Conservation (phyloP, 2,888 invertebrate species). For the Orthosia gracilis region DNA sequence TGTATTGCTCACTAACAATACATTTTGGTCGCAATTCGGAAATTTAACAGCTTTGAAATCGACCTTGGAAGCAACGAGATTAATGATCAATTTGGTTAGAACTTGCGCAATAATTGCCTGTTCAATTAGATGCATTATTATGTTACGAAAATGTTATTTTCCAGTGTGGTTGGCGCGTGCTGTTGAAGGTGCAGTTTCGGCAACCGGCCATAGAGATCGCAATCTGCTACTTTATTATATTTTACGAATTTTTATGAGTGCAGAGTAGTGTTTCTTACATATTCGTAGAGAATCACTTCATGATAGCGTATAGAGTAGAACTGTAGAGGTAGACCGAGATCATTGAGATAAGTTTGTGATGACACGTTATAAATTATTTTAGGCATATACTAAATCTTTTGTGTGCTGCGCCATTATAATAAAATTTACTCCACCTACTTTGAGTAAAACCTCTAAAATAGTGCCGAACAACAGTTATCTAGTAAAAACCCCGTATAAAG, state of each 20-base stretch:
- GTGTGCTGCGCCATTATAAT: neutral
- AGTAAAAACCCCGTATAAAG: conserved; percentile 10
- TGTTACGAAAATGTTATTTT: conserved; percentile 63
- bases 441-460: conserved; percentile 2
- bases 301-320: neutral
- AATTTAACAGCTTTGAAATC: conserved; percentile 71
- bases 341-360: conserved; percentile 9
- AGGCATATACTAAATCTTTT: neutral
- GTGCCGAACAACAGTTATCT: conserved; percentile 8
- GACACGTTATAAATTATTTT: neutral
- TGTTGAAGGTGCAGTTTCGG: conserved; percentile 33
- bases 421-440: neutral
- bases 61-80: conserved; percentile 72
- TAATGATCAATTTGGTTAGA: conserved; percentile 68
- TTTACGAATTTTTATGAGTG: conserved; percentile 17
- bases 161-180: conserved; percentile 54
- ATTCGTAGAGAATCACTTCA: neutral
- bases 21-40: conserved; percentile 63
- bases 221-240: conserved; percentile 20
- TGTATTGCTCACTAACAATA: conserved; percentile 59
- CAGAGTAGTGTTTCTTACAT: neutral
- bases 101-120: conserved; percentile 67
- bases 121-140: conserved; percentile 60
- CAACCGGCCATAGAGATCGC: conserved; percentile 24
- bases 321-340: neutral